These are phyloP conservation scores for Struthio camelus DNA, from an alignment of 2,113 vertebrate genomes.

Conservation along the genomic window DNA sequence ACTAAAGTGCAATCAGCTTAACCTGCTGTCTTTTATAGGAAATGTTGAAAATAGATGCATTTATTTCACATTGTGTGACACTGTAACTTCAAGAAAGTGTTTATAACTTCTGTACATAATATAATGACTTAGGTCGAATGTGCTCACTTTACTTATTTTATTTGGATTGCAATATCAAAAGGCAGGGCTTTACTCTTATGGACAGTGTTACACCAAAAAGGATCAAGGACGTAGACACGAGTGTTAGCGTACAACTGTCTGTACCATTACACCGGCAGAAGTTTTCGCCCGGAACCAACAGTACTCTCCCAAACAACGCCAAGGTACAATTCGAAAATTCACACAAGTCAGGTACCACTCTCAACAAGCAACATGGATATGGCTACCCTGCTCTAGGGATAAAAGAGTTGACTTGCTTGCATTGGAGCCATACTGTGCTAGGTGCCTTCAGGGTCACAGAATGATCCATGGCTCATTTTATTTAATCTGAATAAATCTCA, in stretches of 20 bases:
- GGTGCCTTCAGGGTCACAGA: background rate
- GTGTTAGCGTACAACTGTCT: background rate
- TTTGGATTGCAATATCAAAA: background rate
- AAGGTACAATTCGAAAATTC: background rate
- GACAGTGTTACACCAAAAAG: background rate
- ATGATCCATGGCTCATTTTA: background rate
- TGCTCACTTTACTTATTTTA: background rate
- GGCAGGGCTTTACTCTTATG: background rate
- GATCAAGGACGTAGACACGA: background rate
- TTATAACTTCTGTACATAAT: background rate
- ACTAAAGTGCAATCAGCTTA: background rate
- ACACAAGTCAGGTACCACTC: background rate
- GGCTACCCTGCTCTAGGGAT: background rate
- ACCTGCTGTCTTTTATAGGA: background rate
- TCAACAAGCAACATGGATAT: background rate
- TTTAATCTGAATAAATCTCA: background rate
- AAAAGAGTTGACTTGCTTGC: background rate
- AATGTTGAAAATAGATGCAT: background rate
- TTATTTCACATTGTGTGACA: background rate
- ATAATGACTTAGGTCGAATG: background rate
- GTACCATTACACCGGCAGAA: background rate
- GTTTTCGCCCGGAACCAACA: background rate
- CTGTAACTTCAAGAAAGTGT: background rate
- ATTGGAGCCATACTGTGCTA: background rate
- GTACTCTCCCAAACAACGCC: background rate